Evolutionary conservation across 2,797 vertebrate species (phyloP), one percentile per base, ranked within the genome.

Genomic region (Scolopax rusticola): DNA sequence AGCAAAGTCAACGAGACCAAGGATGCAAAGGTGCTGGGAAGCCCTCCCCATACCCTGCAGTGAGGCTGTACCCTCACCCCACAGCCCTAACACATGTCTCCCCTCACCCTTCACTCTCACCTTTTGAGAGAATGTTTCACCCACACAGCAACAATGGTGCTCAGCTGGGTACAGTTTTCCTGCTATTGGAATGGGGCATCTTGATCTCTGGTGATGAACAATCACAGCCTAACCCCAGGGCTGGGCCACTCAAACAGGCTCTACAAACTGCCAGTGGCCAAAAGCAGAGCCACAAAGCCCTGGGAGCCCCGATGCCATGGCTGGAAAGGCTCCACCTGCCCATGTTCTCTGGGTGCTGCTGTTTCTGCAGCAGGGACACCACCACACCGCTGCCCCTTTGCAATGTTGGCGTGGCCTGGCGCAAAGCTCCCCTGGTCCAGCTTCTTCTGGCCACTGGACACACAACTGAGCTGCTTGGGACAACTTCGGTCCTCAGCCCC

Each of bases 301-400:
- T 25, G 2, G 1, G 43, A 70, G 15, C 15, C 21, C 30, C 1
- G 2, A 12, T 36, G 13, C 6, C 28, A 8, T 3, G 36, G 24
- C 61, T 68, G 15, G 67, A 63, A 79, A 45, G 28, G 54, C 28
- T 87, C 24, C 19, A 36, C 9, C 13, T 38, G 38, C 33, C 64
- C 14, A 3, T 3, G 28, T 38, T 75, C 1, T 0, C 30, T 48
- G 33, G 16, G 7, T 75, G 33, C 57, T 84, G 61, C 75, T 4
- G 2, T 48, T 64, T 40, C 57, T 0, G 0, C n/a, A 65, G 38
- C 33, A 38, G 33, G 28, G 14, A 63, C 12, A 5, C 28, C 60
- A 25, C 48, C 14, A 8, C 48, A 50, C 25, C 12, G 13, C 48
- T 50, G 48, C 24, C 24, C 48, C 24, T 61, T 57, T 68, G 73